These are phyloP conservation scores for Oxystoma pomonae DNA, from an alignment of 2,888 invertebrate genomes.

Conservation along the genomic window DNA sequence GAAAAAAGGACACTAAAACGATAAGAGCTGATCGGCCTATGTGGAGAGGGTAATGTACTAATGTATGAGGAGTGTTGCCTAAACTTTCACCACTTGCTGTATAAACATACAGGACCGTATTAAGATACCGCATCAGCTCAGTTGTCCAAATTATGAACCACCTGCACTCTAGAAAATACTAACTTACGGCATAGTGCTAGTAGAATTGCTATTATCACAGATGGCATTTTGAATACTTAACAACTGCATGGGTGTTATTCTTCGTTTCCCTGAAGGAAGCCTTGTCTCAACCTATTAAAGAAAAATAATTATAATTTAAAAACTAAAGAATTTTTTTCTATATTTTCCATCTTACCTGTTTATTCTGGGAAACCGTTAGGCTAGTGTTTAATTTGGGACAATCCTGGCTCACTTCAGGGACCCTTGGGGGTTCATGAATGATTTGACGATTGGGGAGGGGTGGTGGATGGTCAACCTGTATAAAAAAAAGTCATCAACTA, in stretches of 20 bases:
- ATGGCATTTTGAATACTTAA: slow-evolving; percentile 29
- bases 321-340: too few species aligned
- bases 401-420: slow-evolving; percentile 63
- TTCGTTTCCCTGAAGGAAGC: slow-evolving; percentile 85
- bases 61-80: too few species aligned
- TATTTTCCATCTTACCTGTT: too few species aligned
- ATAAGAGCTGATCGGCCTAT: too few species aligned
- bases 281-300: slow-evolving; percentile 19
- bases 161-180: too few species aligned
- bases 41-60: too few species aligned
- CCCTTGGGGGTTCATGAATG: slow-evolving; percentile 28
- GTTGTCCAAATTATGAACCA: too few species aligned
- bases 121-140: too few species aligned
- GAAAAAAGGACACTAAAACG: too few species aligned
- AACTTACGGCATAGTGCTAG: slow-evolving; percentile 18
- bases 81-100: too few species aligned
- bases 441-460: slow-evolving; percentile 31
- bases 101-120: too few species aligned
- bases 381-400: slow-evolving; percentile 81
- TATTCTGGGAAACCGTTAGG: slow-evolving; percentile 1
- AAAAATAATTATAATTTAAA: neutral
- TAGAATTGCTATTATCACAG: slow-evolving; percentile 4
- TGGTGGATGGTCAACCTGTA: slow-evolving; percentile 35
- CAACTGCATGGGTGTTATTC: slow-evolving; percentile 96
- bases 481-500: too few species aligned